These are phyloP conservation scores for Sceliomorpha sp. DNA, from an alignment of 2,888 invertebrate species.

Conservation along the genomic window DNA sequence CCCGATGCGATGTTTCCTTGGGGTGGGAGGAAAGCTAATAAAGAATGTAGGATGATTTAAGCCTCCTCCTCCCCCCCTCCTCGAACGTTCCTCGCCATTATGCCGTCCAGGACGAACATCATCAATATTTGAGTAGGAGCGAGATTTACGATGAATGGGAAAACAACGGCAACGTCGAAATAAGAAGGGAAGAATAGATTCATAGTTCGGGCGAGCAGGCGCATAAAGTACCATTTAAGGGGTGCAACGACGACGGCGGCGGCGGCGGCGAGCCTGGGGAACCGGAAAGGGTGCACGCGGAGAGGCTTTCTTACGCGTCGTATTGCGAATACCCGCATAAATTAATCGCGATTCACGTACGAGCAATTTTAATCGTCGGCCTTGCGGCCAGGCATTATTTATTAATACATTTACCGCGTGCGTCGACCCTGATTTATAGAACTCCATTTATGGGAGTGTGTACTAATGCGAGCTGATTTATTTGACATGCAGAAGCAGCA, in stretches of 20 bases:
- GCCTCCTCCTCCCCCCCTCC: slow-evolving; percentile 36
- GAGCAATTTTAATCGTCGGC: slow-evolving; percentile 63
- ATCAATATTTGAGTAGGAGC: slow-evolving; percentile 56
- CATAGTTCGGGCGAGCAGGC: slow-evolving; percentile 33
- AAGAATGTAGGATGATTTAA: slow-evolving; percentile 55
- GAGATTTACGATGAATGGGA: slow-evolving; percentile 43
- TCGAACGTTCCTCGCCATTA: slow-evolving; percentile 38
- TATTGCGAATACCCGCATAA: slow-evolving; percentile 59
- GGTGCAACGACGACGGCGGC: too few species aligned
- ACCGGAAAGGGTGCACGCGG: slow-evolving; percentile 30
- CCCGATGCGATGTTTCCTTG: too few species aligned
- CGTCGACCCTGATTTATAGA: slow-evolving; percentile 59
- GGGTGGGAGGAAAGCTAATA: too few species aligned
- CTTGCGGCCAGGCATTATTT: slow-evolving; percentile 64
- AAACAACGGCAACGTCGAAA: slow-evolving; percentile 10
- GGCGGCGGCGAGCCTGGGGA: slow-evolving; percentile 7
- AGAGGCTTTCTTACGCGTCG: slow-evolving; percentile 28
- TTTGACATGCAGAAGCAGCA: slow-evolving; percentile 55
- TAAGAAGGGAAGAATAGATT: slow-evolving; percentile 21
- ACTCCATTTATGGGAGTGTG: slow-evolving; percentile 56
- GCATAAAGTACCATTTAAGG: slow-evolving; percentile 37
- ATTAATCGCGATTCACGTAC: slow-evolving; percentile 63
- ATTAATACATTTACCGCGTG: slow-evolving; percentile 67
- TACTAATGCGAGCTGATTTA: slow-evolving; percentile 62
- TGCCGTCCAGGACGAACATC: slow-evolving; percentile 13